Evolutionary conservation across 2,888 invertebrate genomes (phyloP), one percentile per base, ranked within the genome.

Genomic region (Coleophora deauratella): DNA sequence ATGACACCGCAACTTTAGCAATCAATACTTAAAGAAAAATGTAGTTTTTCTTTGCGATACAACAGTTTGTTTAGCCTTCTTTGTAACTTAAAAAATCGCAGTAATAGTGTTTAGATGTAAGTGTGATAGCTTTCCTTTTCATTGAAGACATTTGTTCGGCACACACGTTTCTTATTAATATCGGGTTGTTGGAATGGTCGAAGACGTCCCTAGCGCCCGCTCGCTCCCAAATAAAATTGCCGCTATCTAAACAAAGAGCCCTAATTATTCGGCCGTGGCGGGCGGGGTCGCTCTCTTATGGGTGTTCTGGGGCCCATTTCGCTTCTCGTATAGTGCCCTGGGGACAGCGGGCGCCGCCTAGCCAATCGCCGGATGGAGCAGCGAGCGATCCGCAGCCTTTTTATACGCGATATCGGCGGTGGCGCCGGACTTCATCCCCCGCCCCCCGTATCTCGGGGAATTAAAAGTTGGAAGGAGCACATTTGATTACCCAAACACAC

Each of bases 201-300:
- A 84, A 86, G 86, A 84, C 76, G 82, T 81, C 86, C 82, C 81
- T 55, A 68, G 80, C 73, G 84, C 72, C 21, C 21, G 82, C 75
- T 82, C 80, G 78, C 84, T 82, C 79, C 84, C 86, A 85, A 86
- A 86, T 86, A 86, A 86, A 86, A 86, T 85, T 86, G 86, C 84
- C 78, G 86, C 86, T 86, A 86, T 86, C 86, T 86, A 86, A 86
- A 86, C 86, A 86, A 86, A 86, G 86, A 87, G 86, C 87, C 87
- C 88, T 88, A 88, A 88, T 88, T 88, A 88, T 88, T 87, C 87
- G 88, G 84, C 84, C 84, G 84, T 84, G 86, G 86, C 84, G 84
- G 86, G 88, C 88, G 88, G 88, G 89, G 89, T 88, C 87, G 87
- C 85, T 88, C 88, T 86, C 88, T 89, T 89, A 89, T 88, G 88